Conservation (phyloP, 1,140 invertebrate genomes). For the Drosophila simulans region DNA sequence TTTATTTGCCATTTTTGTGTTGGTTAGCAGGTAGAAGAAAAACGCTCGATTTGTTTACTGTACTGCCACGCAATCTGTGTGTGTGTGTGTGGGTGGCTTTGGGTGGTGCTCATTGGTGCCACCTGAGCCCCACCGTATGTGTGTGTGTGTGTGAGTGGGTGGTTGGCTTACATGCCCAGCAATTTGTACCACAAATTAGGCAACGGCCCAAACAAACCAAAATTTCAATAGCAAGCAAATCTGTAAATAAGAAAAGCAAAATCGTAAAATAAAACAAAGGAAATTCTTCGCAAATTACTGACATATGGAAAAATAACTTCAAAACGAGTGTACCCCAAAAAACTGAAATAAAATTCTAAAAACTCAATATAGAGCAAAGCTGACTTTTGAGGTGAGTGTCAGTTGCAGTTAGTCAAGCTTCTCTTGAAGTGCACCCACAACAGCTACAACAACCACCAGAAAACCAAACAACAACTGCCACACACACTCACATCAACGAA, state of each 20-base stretch:
- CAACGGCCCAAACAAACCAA: slow-evolving; percentile 5
- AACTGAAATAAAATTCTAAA: background rate
- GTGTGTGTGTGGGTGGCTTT: slow-evolving; percentile 8
- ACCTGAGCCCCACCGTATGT: slow-evolving; percentile 9
- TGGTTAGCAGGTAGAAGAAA: slow-evolving; percentile 40
- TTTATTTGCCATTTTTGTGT: slow-evolving; percentile 20
- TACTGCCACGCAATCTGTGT: slow-evolving; percentile 52
- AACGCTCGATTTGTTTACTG: slow-evolving; percentile 62
- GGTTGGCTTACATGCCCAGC: slow-evolving; percentile 24
- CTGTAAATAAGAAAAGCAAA: slow-evolving; percentile 2
- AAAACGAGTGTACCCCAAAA: background rate
- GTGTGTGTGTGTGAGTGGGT: slow-evolving; percentile 1
- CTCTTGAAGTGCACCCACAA: slow-evolving; percentile 42
- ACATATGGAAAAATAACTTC: background rate
- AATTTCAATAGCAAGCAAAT: slow-evolving; percentile 22
- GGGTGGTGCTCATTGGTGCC: slow-evolving; percentile 2
- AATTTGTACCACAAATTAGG: slow-evolving; percentile 54
- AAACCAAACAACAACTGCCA: slow-evolving; percentile 21
- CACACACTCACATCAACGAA: slow-evolving; percentile 38
- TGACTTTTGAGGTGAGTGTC: slow-evolving; percentile 29
- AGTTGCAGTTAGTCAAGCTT: slow-evolving; percentile 34
- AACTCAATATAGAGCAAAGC: slow-evolving; percentile 14
- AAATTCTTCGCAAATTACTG: slow-evolving; percentile 3
- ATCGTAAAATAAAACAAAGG: background rate
- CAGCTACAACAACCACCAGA: slow-evolving; percentile 34